These are phyloP conservation scores for Caenorhabditis brenneri DNA, from an alignment of 1,140 invertebrate species.

Conservation along the genomic window DNA sequence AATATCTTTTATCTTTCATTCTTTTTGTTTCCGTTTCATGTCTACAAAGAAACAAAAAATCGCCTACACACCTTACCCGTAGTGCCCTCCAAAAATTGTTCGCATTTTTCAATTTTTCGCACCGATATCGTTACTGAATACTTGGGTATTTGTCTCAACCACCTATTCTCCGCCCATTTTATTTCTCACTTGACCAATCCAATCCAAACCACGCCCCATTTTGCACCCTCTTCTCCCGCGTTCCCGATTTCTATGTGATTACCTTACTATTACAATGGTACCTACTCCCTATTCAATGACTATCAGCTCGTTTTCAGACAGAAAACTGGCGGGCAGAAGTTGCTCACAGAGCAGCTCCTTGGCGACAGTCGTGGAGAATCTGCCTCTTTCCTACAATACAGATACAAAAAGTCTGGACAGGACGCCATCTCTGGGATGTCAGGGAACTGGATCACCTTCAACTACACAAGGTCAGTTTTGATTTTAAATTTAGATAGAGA, in stretches of 20 bases:
- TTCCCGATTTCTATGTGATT: neutral
- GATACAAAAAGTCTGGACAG: constrained; percentile 50
- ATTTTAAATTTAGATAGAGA: neutral
- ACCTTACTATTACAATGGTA: neutral
- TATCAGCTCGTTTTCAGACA: neutral
- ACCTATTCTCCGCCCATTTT: neutral
- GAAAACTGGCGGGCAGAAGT: constrained; percentile 39
- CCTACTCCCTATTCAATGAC: neutral
- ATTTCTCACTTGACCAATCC: constrained; percentile 18
- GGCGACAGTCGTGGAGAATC: constrained; percentile 54
- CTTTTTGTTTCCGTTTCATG: constrained; percentile 15
- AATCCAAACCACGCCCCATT: neutral
- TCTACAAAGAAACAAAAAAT: neutral
- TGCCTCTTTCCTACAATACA: constrained; percentile 55
- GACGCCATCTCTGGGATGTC: constrained; percentile 41
- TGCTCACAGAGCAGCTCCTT: constrained; percentile 46
- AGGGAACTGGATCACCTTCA: neutral
- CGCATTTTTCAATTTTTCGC: constrained; percentile 14
- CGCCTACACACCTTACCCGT: neutral
- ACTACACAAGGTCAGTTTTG: constrained; percentile 15
- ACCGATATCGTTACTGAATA: neutral
- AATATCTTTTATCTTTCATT: constrained; percentile 25
- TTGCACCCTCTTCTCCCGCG: neutral
- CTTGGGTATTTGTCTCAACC: neutral
- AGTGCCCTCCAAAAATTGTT: constrained; percentile 24